phyloP scores from a whole-genome alignment of 2,888 invertebrate genomes.

The Drosophila prostipennis region DNA sequence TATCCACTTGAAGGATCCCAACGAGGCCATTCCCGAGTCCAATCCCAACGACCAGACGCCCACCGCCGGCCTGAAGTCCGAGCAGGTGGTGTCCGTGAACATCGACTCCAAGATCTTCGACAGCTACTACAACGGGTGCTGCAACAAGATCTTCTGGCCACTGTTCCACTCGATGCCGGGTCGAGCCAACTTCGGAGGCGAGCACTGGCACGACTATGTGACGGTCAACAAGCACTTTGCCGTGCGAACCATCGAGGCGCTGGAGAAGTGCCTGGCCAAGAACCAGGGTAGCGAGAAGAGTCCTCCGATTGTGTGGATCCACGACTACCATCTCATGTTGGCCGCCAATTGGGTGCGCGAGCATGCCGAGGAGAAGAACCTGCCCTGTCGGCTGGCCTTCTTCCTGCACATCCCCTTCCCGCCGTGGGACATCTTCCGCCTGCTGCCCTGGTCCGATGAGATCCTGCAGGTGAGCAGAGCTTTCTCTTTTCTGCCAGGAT shows the following conservation, averaged over 20 bases:
- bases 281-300: constrained; percentile 81
- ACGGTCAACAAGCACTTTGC: constrained; percentile 93
- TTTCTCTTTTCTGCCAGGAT: no score
- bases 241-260: constrained; percentile 89
- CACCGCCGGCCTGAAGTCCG: constrained; percentile 92
- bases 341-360: constrained; percentile 96
- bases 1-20: constrained; percentile 90
- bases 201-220: constrained; percentile 93
- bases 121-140: constrained; percentile 96
- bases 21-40: constrained; percentile 93
- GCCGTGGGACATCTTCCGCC: constrained; percentile 95
- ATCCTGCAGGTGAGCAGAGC: constrained; percentile 88
- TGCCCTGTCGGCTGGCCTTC: constrained; percentile 93
- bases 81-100: constrained; percentile 93
- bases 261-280: constrained; percentile 85
- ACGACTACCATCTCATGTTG: constrained; percentile 97
- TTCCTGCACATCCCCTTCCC: constrained; percentile 98
- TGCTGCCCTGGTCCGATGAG: constrained; percentile 97
- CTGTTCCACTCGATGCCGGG: constrained; percentile 97
- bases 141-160: constrained; percentile 96
- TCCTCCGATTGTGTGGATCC: constrained; percentile 92
- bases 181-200: constrained; percentile 91
- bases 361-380: constrained; percentile 91
- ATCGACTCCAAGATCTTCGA: constrained; percentile 91
- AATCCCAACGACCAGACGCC: constrained; percentile 94